These are phyloP conservation scores for Belonocnema kinseyi DNA, from an alignment of 1,140 invertebrate genomes.

Conservation along the genomic window DNA sequence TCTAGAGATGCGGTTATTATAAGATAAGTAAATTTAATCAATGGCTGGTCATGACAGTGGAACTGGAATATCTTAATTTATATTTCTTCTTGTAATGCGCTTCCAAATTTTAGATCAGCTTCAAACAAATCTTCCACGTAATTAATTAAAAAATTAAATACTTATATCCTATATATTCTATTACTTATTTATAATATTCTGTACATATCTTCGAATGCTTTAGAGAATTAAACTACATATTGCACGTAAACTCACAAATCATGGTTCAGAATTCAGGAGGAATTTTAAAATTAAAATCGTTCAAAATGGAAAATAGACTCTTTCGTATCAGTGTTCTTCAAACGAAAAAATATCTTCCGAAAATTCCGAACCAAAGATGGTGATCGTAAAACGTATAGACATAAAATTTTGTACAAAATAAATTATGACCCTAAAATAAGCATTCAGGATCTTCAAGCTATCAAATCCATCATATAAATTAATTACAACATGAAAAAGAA, in stretches of 20 bases:
- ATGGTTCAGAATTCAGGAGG: background rate
- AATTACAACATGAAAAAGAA: too few species aligned
- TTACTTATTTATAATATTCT: constrained; percentile 4
- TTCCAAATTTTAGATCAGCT: background rate
- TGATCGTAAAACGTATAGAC: background rate
- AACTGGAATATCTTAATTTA: background rate
- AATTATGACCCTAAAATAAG: background rate
- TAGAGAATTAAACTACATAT: constrained; percentile 19
- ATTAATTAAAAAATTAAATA: constrained; percentile 8
- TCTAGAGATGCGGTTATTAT: background rate
- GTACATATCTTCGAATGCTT: background rate
- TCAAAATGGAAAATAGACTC: background rate
- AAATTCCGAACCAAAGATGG: background rate
- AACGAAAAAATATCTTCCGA: background rate
- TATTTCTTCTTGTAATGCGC: background rate
- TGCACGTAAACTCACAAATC: constrained; percentile 8
- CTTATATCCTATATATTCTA: constrained; percentile 1
- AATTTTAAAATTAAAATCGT: background rate
- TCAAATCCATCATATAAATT: too few species aligned
- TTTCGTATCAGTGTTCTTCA: background rate
- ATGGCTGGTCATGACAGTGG: constrained; percentile 1
- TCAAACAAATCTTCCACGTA: background rate
- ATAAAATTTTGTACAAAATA: background rate
- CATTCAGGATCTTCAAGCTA: background rate
- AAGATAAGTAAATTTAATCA: background rate